Evolutionary conservation across 2,888 invertebrate species (phyloP).

Genomic region (Catocala fraxini): DNA sequence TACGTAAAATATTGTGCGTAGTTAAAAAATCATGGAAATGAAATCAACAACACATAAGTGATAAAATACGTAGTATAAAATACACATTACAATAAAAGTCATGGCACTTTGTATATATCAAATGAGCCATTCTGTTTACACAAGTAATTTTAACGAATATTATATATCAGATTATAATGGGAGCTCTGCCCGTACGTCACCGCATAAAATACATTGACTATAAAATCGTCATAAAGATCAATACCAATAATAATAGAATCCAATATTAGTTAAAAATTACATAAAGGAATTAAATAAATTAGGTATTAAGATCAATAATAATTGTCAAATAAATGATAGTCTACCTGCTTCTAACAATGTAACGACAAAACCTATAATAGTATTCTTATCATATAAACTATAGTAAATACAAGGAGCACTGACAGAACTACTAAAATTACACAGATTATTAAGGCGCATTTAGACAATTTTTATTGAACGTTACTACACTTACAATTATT

Average conservation of each 20-base stretch:
- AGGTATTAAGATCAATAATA: constrained; percentile 29
- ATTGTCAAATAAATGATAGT: constrained; percentile 32
- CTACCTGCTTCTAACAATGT: constrained; percentile 31
- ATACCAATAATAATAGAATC: constrained; percentile 35
- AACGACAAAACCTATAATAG: constrained; percentile 46
- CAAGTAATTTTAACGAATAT: constrained; percentile 10
- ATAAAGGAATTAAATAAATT: constrained; percentile 35
- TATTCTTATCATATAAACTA: constrained; percentile 55
- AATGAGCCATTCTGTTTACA: constrained; percentile 33
- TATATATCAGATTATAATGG: constrained; percentile 42
- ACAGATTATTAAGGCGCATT: constrained; percentile 76
- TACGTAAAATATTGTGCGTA: constrained; percentile 48
- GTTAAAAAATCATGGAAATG: constrained; percentile 32
- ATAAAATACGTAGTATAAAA: constrained; percentile 27
- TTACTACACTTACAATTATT: constrained; percentile 69
- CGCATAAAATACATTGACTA: constrained; percentile 45
- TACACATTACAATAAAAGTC: constrained; percentile 39
- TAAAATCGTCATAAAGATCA: constrained; percentile 40
- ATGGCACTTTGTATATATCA: constrained; percentile 55
- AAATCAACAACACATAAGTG: constrained; percentile 31
- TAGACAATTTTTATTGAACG: constrained; percentile 67
- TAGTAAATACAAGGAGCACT: constrained; percentile 64
- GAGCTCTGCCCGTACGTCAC: constrained; percentile 33
- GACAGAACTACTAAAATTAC: constrained; percentile 64
- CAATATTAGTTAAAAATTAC: constrained; percentile 35